Percentiles rank a stretch among this genome's conserved stretches.
phyloP scores from a whole-genome alignment of 2,797 vertebrate genomes.

The Rhinella marina region DNA sequence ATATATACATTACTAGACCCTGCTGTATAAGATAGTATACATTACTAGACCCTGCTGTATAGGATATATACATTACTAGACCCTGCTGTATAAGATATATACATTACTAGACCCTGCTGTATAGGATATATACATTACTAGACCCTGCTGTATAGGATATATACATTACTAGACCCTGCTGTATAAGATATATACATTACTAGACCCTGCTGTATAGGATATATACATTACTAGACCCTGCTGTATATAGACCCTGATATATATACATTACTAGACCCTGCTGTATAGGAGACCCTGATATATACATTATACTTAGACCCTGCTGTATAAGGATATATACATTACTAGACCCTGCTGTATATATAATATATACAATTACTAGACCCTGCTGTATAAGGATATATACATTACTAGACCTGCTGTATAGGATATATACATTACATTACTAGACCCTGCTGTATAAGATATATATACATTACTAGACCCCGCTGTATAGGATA shows the following conservation, averaged over 20 bases:
- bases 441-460: not conserved
- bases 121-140: not conserved
- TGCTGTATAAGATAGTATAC: not conserved
- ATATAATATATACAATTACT: no score
- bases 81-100: not conserved
- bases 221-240: not conserved
- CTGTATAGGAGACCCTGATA: not conserved
- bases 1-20: no score
- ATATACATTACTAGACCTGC: no score
- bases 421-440: not conserved
- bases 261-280: not conserved
- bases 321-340: no score
- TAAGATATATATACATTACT: not conserved
- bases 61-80: not conserved
- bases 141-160: not conserved
- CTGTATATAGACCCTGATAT: not conserved
- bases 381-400: no score
- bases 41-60: not conserved
- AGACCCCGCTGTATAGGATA: not conserved
- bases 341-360: no score
- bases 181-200: not conserved
- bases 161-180: not conserved
- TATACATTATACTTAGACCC: no score
- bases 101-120: not conserved
- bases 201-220: not conserved